Conservation (phyloP, 1,140 invertebrate genomes). For the Cotesia typhae region DNA sequence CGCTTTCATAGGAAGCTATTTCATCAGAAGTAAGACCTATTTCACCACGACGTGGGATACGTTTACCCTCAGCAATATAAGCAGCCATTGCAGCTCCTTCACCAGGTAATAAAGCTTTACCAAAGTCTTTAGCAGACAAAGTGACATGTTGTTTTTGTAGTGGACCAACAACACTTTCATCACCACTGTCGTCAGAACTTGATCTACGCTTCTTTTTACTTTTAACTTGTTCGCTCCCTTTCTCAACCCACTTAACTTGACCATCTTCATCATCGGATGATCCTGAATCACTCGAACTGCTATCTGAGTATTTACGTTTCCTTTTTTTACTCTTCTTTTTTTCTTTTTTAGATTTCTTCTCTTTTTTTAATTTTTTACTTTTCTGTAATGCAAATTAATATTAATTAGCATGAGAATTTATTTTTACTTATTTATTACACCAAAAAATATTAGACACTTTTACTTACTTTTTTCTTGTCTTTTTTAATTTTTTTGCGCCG, state of each 20-base stretch:
- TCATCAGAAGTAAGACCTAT: constrained; percentile 97
- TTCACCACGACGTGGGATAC: constrained; percentile 97
- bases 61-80: constrained; percentile 97
- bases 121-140: constrained; percentile 82
- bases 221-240: constrained; percentile 58
- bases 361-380: constrained; percentile 64
- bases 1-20: constrained; percentile 92
- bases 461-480: constrained; percentile 68
- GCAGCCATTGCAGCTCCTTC: constrained; percentile 98
- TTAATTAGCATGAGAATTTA: background rate
- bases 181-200: constrained; percentile 64
- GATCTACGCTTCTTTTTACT: constrained; percentile 46
- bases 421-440: no score
- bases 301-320: constrained; percentile 55
- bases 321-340: constrained; percentile 59
- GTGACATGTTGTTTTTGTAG: constrained; percentile 75
- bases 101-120: constrained; percentile 90
- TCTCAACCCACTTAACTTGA: constrained; percentile 76
- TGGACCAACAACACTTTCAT: constrained; percentile 76
- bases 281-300: constrained; percentile 45
- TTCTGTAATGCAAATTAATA: constrained; percentile 50
- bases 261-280: constrained; percentile 52
- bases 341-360: constrained; percentile 63
- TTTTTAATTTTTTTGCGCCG: constrained; percentile 71
- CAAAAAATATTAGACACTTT: no score